Conservation (phyloP, 2,113 vertebrate genomes). For the Himantopus leucocephalus region DNA sequence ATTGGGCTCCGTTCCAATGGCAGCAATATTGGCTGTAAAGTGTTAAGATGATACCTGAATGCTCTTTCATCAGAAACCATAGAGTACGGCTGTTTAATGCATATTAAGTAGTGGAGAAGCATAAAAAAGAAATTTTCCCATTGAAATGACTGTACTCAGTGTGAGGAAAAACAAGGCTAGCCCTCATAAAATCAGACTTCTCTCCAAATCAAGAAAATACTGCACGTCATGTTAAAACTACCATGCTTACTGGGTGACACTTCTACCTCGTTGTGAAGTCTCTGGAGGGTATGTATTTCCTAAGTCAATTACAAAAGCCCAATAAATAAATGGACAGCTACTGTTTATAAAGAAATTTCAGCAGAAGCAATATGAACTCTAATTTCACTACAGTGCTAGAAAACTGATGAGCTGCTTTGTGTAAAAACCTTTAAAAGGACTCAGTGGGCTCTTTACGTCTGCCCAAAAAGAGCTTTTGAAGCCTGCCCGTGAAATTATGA, state of each 20-base stretch:
- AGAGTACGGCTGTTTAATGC: not conserved
- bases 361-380: not conserved
- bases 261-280: not conserved
- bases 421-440: constrained; percentile 66
- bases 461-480: constrained; percentile 49
- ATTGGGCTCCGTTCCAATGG: not conserved
- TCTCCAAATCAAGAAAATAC: not conserved
- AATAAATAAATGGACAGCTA: constrained; percentile 29
- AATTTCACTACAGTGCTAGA: constrained; percentile 33
- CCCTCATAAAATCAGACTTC: not conserved
- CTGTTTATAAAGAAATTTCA: constrained; percentile 3
- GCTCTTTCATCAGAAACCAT: not conserved
- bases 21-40: not conserved
- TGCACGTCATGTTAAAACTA: not conserved
- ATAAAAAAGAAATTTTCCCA: not conserved
- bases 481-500: constrained; percentile 42
- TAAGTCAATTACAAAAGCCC: not conserved
- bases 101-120: not conserved
- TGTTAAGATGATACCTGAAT: not conserved
- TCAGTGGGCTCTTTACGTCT: constrained; percentile 12
- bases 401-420: constrained; percentile 48
- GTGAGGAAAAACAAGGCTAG: not conserved
- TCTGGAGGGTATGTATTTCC: not conserved
- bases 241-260: not conserved
- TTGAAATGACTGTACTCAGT: not conserved